Evolutionary conservation across 2,797 vertebrate genomes (phyloP), one percentile per base, ranked within the genome.

Genomic region (Coregonus sp.): DNA sequence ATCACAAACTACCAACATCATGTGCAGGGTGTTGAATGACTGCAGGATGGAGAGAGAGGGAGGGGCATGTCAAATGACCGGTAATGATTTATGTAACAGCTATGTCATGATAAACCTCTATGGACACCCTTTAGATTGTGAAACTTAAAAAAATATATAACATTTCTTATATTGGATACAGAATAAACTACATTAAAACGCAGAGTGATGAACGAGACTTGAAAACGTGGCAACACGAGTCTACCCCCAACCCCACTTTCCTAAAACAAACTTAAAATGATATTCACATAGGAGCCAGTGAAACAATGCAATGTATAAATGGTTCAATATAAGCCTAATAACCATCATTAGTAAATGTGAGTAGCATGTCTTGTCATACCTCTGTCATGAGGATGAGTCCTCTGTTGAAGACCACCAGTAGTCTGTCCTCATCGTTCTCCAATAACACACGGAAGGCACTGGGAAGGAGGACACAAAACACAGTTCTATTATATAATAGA

Each of bases 391-490:
- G 93, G 91, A 99, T 96, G 87, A 99, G 95, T 70, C 98, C 98
- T 94, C 98, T 92, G 80, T 98, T 99, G 91, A 99, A 99, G 72
- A 99, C 96, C 89, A 99, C 97, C 77, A 99, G 96, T 85, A 99
- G 94, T 47, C 98, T 92, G 89, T 99, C 98, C 93, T 99, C 98
- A 81, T 99, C 98, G 78, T 96, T 98, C 94, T 99, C 98, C 91
- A 99, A 85, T 83, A 99, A 92, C 92, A 99, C 96, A 93, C 98
- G 95, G 95, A 99, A 99, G 96, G 98, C 98, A 96, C 98, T 99
- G 89, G 75, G 59, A 1, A n/a, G 72, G 18, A 72, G 9, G 15
- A 31, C 11, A 61, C 16, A 11, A 14, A 29, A 16, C 6, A 14
- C 18, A 9, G 14, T 12, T 16, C 6, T 1, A 15, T 59, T 31